Conservation (phyloP, 2,113 vertebrate genomes). For the Lates calcarifer region DNA sequence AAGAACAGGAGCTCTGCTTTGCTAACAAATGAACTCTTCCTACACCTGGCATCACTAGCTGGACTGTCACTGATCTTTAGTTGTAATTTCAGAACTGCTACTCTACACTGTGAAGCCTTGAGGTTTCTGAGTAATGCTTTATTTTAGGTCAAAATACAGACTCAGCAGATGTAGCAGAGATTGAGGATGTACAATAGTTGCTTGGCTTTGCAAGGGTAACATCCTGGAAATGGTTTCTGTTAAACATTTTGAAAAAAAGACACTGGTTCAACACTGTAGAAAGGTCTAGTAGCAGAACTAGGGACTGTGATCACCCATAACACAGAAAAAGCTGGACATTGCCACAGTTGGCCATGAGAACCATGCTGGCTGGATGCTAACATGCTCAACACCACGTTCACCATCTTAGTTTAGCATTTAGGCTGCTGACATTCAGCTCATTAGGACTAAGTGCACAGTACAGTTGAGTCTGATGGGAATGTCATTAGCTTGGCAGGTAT, state of each 20-base stretch:
- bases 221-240: neutral
- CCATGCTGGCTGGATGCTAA: too few species aligned
- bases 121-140: slow-evolving; percentile 16
- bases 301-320: neutral
- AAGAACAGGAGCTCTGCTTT: neutral
- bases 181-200: neutral
- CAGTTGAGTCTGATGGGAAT: too few species aligned
- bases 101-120: neutral
- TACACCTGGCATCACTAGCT: neutral
- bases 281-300: neutral
- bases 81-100: neutral
- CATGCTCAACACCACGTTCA: too few species aligned
- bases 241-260: neutral
- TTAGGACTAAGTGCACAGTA: too few species aligned
- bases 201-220: neutral
- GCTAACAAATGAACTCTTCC: slow-evolving; percentile 9
- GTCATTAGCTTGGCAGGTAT: too few species aligned
- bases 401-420: too few species aligned
- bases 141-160: slow-evolving; percentile 9
- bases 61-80: neutral
- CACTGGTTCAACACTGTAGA: neutral
- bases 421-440: too few species aligned
- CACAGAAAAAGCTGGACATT: too few species aligned
- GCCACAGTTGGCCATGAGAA: too few species aligned
- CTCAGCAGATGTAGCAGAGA: slow-evolving; percentile 26